Evolutionary conservation across 2,797 vertebrate species (phyloP), one percentile per base, ranked within the genome.

Genomic region (Luscinia luscinia): DNA sequence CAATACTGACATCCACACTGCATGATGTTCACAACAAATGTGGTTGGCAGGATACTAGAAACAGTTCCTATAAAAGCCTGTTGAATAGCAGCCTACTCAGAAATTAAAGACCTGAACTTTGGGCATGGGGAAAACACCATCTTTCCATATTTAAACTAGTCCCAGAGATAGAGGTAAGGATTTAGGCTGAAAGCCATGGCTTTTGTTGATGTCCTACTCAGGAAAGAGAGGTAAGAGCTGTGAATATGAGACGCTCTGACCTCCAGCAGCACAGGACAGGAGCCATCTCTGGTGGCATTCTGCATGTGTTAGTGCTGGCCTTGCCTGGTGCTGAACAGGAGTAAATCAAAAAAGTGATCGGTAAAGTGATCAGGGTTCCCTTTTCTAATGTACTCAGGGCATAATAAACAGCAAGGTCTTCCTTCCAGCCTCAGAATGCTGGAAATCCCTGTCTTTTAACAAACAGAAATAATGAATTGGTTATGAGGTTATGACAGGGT

Each of bases 181-280:
- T 64, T 54, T 75, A 18, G 46, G 15, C 28, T 68, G 34, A 68
- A 67, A 87, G 79, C 8, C 18, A 32, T 15, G 15, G 16, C 9
- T 69, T 62, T 54, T 2, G 26, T 64, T 77, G 27, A 9, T 27
- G 7, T 23, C 32, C 19, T 58, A 5, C 11, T 46, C 19, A 38
- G 24, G 34, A 51, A 87, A 43, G 36, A 48, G 48, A 58, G 22
- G 12, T 30, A 59, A 69, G 49, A 89, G 32, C 45, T n/a, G 27
- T 64, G 46, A 49, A 45, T 73, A 63, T 59, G 41, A 41, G 30
- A 15, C 63, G 40, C 16, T 85, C 63, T 43, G 51, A 51, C 11
- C 11, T 82, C 36, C 15, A 28, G 0, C 17, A 13, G 26, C 49
- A 48, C 8, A 11, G 30, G 23, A 38, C 23, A 0, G 1, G 7